Evolutionary conservation across 2,797 vertebrate genomes (phyloP), one percentile per base, ranked within the genome.

Genomic region (Forpus xanthops): DNA sequence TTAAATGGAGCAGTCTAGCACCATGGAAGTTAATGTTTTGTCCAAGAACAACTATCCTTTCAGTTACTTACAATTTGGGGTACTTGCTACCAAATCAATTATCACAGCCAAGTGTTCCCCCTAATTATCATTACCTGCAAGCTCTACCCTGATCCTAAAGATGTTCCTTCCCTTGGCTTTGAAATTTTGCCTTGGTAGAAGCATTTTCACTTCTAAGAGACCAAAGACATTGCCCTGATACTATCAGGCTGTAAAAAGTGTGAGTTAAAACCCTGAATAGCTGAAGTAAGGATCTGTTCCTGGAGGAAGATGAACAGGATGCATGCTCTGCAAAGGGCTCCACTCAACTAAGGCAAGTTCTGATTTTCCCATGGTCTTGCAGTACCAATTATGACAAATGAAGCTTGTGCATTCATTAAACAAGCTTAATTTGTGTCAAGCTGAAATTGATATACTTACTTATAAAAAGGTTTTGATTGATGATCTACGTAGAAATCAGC

Each of bases 401-500:
- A 92, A 87, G 66, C 73, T 42, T n/a, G 8, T 47, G 30, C 23
- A 56, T 80, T 56, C 31, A 85, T 31, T 52, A 83, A 88, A 79
- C 21, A 66, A 91, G 8, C 12, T 44, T 86, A 81, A 85, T 24
- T 53, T 3, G 50, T 3, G 4, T 9, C 73, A 73, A 66, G 15
- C 12, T 82, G 18, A 84, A 91, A 94, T 25, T 35, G 13, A 78
- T 94, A 76, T 72, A 99, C 99, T 96, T 98, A 99, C 99, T 98
- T 99, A 96, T 98, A 99, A 97, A 98, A 98, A 70, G 98, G 98
- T 96, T 98, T 99, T 96, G 98, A 97, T 71, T 98, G 99, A 97
- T 99, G 98, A 85, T 99, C 99, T 88, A 92, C 81, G 27, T 99
- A 98, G 97, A 99, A 98, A 97, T 99, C 99, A 60, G 97, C 96